These are phyloP conservation scores for Hyla sarda DNA, from an alignment of 2,113 vertebrate genomes.

Conservation along the genomic window DNA sequence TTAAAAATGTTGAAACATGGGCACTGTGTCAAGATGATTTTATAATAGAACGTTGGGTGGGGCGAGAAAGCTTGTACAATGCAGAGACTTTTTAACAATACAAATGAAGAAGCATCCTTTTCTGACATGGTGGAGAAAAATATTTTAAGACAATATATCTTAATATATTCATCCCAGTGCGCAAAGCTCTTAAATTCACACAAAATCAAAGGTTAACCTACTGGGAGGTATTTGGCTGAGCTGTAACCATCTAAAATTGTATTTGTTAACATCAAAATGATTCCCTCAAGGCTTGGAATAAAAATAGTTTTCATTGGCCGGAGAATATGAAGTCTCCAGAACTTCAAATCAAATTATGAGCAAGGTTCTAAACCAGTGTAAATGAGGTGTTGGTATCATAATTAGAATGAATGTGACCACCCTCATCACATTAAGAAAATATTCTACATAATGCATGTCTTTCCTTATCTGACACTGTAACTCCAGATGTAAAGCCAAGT, in stretches of 20 bases:
- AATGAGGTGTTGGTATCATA: constrained; percentile 62
- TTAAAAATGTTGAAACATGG: constrained; percentile 86
- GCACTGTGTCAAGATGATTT: constrained; percentile 82
- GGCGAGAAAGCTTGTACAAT: constrained; percentile 74
- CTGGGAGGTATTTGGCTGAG: constrained; percentile 75
- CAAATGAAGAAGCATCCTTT: constrained; percentile 77
- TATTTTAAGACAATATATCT: constrained; percentile 78
- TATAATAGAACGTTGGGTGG: constrained; percentile 82
- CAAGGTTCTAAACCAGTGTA: constrained; percentile 68
- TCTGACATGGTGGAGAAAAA: constrained; percentile 69
- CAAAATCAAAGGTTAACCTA: constrained; percentile 77
- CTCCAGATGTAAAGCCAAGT: constrained; percentile 35
- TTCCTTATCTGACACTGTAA: constrained; percentile 50
- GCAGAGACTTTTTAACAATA: constrained; percentile 77
- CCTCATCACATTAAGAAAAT: constrained; percentile 50
- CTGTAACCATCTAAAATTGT: constrained; percentile 78
- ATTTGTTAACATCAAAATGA: constrained; percentile 81
- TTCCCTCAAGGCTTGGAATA: constrained; percentile 78
- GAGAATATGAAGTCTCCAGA: constrained; percentile 72
- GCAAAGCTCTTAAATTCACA: constrained; percentile 77
- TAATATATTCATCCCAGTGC: constrained; percentile 70
- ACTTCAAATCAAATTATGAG: constrained; percentile 40
- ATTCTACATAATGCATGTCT: constrained; percentile 22
- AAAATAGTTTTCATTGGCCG: constrained; percentile 79
- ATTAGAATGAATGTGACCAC: constrained; percentile 47